Conservation (phyloP, 2,113 vertebrate genomes). For the Talpa occidentalis region DNA sequence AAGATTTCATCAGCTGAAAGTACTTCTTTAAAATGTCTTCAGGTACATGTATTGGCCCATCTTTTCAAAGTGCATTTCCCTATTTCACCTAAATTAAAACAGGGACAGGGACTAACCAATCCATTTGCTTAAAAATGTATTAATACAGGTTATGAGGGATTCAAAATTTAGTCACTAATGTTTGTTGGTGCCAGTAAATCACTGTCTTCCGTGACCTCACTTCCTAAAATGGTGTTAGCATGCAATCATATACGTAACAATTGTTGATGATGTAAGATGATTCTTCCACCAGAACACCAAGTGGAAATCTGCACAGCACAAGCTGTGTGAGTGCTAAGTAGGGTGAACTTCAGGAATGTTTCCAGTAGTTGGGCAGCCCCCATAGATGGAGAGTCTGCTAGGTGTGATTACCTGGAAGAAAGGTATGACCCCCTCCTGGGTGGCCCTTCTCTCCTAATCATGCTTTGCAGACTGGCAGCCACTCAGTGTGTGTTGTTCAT, state of each 20-base stretch:
- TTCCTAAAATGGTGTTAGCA: neutral
- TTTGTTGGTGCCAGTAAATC: neutral
- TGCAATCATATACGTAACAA: neutral
- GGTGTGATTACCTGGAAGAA: neutral
- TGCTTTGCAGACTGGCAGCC: neutral
- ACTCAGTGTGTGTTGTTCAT: neutral
- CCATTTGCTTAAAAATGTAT: neutral
- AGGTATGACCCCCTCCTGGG: neutral
- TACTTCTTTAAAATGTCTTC: conserved; percentile 25
- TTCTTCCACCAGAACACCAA: neutral
- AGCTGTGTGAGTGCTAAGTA: neutral
- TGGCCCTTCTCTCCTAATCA: neutral
- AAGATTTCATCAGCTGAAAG: conserved; percentile 15
- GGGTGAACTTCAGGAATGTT: neutral
- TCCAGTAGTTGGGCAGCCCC: neutral
- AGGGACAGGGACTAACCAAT: neutral
- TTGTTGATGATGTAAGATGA: neutral
- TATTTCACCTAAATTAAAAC: conserved; percentile 25
- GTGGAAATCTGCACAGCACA: neutral
- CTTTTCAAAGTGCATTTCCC: conserved; percentile 40
- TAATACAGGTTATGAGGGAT: neutral
- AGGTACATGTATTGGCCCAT: neutral
- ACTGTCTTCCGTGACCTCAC: neutral
- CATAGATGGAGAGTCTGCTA: neutral
- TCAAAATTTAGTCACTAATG: neutral